Evolutionary conservation across 2,888 invertebrate genomes (phyloP), one percentile per base, ranked within the genome.

Genomic region (Drosophila neonasuta): DNA sequence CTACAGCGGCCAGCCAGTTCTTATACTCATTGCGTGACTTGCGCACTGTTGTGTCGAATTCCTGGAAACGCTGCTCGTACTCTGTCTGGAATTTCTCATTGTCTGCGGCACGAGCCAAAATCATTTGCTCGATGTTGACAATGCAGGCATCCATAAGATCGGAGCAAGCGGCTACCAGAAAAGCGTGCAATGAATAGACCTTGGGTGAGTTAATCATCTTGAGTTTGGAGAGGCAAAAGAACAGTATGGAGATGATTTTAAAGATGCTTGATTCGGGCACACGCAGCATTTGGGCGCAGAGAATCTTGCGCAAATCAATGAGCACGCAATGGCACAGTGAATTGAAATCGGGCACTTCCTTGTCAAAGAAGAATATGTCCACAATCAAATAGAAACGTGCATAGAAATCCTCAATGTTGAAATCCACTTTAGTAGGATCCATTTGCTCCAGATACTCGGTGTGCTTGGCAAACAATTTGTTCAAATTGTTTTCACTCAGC

Each of bases 401-500:
- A 82, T 92, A 92, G 77, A 92, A 92, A 69, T 93, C 93, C 50
- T 90, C 88, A 46, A 90, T 72, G 49, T 87, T 89, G 52, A 92
- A 91, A 69, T 91, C 91, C 54, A 92, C 89, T 45, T 91, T 90
- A 54, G 87, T 87, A 9, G 92, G 91, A 72, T 90, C 89, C 59
- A 92, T 78, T 66, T 92, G 90, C 71, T 94, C 93, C 80, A 93
- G 91, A 87, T 92, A 93, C 79, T 93, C 93, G 1, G 92, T 92
- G 89, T 95, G 95, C 86, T 94, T 93, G 74, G 94, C 94, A 90
- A 95, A 94, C 70, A 95, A 92, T 86, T 96, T 94, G 58, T 93
- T 93, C 49, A 98, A 92, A 91, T 98, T 98, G 46, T 96, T 96
- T 86, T 96, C 94, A 15, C 97, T 97, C 44, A 97, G 96, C 85